phyloP scores from a whole-genome alignment of 2,113 vertebrate genomes.

The Anoura caudifer region DNA sequence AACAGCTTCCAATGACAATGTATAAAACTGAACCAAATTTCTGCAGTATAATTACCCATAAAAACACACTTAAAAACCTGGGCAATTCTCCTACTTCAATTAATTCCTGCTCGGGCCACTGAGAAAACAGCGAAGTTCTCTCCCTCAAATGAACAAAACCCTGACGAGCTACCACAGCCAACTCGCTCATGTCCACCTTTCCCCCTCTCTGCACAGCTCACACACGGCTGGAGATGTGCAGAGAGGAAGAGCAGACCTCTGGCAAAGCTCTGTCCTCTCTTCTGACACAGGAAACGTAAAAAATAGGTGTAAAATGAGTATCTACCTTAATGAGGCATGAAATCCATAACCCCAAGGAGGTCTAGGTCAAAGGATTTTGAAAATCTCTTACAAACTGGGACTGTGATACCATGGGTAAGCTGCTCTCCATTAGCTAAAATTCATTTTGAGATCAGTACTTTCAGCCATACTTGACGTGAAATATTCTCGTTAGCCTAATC shows the following conservation, averaged over 20 bases:
- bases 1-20: background rate
- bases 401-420: background rate
- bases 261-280: background rate
- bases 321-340: background rate
- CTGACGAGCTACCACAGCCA: background rate
- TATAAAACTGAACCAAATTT: background rate
- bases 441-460: background rate
- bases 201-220: background rate
- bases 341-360: background rate
- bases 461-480: background rate
- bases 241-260: background rate
- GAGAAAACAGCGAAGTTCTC: background rate
- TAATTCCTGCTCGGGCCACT: background rate
- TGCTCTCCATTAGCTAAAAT: background rate
- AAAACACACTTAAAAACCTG: slow-evolving; percentile 4
- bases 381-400: background rate
- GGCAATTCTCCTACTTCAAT: background rate
- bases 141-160: background rate
- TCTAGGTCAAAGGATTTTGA: background rate
- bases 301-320: background rate
- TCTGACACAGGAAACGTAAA: background rate
- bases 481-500: background rate
- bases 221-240: background rate
- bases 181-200: background rate
- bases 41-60: background rate